Conservation (phyloP, 2,888 invertebrate genomes). For the Himalopsyche anomala region DNA sequence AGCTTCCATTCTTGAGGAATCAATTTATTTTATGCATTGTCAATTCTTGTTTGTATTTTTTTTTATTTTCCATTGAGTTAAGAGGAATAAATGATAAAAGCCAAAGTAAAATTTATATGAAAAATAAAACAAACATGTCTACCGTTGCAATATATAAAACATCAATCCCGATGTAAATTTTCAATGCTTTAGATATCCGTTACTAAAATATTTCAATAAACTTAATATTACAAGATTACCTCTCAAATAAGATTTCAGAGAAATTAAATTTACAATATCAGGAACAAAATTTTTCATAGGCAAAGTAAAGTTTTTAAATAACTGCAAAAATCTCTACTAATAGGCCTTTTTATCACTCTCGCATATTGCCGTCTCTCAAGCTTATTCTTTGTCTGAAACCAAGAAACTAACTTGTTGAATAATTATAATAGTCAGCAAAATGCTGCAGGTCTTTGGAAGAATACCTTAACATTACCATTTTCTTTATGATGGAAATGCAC, state of each 20-base stretch:
- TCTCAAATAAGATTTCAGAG: background rate
- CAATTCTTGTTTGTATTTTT: background rate
- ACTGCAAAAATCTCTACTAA: background rate
- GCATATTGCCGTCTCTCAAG: background rate
- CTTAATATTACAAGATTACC: background rate
- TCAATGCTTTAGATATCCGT: background rate
- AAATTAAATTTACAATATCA: background rate
- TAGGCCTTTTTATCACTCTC: conserved; percentile 6
- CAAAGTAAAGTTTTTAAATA: conserved; percentile 5
- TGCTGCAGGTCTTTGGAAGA: too few relatives aligned
- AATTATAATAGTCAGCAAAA: too few relatives aligned
- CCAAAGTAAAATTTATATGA: background rate
- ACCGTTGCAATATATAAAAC: background rate
- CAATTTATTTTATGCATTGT: too few relatives aligned
- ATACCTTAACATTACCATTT: too few relatives aligned
- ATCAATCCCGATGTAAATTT: background rate
- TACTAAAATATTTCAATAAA: background rate
- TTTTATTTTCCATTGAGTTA: background rate
- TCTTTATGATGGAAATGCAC: too few relatives aligned
- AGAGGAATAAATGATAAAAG: background rate
- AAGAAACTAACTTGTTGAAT: background rate
- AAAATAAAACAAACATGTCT: background rate
- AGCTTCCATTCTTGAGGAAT: too few relatives aligned
- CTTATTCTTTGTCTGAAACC: background rate
- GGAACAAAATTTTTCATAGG: conserved; percentile 17